These are phyloP conservation scores for Cistogaster globosa DNA, from an alignment of 2,888 invertebrate species.

Conservation along the genomic window DNA sequence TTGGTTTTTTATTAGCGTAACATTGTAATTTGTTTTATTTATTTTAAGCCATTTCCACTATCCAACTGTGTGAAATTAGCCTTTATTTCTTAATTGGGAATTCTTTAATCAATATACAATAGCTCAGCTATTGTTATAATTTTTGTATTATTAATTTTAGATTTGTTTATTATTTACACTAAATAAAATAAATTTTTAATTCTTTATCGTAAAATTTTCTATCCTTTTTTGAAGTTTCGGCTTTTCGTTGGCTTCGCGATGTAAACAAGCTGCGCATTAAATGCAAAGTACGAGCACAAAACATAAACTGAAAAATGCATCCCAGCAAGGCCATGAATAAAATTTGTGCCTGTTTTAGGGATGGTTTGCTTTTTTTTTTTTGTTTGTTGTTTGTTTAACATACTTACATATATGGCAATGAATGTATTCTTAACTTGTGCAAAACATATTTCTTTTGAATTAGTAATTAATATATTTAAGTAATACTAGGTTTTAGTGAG, in stretches of 20 bases:
- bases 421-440: background rate
- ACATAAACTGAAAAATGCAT: slow-evolving; percentile 52
- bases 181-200: background rate
- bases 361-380: background rate
- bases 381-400: background rate
- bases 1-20: too few relatives aligned
- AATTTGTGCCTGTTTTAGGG: slow-evolving; percentile 11
- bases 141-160: background rate
- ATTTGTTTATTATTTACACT: background rate
- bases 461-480: too few relatives aligned
- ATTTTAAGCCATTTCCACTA: slow-evolving; percentile 42
- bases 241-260: slow-evolving; percentile 36
- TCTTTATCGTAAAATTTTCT: background rate
- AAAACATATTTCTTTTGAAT: too few relatives aligned
- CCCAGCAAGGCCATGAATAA: slow-evolving; percentile 56
- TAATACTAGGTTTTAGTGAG: too few relatives aligned
- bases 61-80: slow-evolving; percentile 53
- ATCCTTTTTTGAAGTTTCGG: slow-evolving; percentile 27
- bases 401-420: slow-evolving; percentile 1
- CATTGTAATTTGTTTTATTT: background rate
- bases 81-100: slow-evolving; percentile 4
- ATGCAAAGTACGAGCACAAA: slow-evolving; percentile 52
- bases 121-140: background rate
- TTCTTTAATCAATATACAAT: background rate
- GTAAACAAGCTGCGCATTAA: slow-evolving; percentile 68